Evolutionary conservation across 2,797 vertebrate genomes (phyloP).

Genomic region (Triplophysa bombifrons): DNA sequence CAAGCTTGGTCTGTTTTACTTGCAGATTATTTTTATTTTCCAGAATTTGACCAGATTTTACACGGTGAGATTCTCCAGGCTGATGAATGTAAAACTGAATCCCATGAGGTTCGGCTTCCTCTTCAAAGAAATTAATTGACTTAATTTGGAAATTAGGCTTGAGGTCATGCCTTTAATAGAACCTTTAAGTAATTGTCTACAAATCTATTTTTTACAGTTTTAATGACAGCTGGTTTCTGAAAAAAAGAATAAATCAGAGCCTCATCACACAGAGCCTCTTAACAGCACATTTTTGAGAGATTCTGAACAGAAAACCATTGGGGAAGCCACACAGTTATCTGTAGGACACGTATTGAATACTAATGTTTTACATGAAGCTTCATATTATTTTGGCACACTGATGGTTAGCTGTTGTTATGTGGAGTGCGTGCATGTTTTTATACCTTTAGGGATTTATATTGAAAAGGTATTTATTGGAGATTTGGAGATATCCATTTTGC

Average conservation of each 20-base stretch:
- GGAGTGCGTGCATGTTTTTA: not conserved
- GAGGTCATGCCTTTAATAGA: slow-evolving; percentile 27
- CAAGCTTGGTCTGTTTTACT: not conserved
- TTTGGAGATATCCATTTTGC: not conserved
- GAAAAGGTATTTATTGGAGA: not conserved
- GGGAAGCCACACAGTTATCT: not conserved
- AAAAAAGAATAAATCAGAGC: not conserved
- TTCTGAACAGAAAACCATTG: not conserved
- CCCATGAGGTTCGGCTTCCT: slow-evolving; percentile 22
- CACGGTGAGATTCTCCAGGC: not conserved
- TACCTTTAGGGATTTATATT: no score
- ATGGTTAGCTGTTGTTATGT: not conserved
- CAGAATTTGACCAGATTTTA: not conserved
- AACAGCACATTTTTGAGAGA: not conserved
- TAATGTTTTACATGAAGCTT: not conserved
- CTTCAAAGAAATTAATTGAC: slow-evolving; percentile 28
- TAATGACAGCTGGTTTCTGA: not conserved
- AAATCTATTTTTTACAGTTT: slow-evolving; percentile 17
- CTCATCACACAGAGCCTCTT: not conserved
- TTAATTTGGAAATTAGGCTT: slow-evolving; percentile 24
- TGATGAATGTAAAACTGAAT: slow-evolving; percentile 3
- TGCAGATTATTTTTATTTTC: not conserved
- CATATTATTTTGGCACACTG: not conserved
- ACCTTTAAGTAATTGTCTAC: slow-evolving; percentile 8
- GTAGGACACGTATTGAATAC: not conserved